A percentile compares a stretch with the other conserved stretches of the same genome.
Evolutionary conservation across 2,888 invertebrate genomes (phyloP).

Genomic region (Zhuqinia jingwanae): DNA sequence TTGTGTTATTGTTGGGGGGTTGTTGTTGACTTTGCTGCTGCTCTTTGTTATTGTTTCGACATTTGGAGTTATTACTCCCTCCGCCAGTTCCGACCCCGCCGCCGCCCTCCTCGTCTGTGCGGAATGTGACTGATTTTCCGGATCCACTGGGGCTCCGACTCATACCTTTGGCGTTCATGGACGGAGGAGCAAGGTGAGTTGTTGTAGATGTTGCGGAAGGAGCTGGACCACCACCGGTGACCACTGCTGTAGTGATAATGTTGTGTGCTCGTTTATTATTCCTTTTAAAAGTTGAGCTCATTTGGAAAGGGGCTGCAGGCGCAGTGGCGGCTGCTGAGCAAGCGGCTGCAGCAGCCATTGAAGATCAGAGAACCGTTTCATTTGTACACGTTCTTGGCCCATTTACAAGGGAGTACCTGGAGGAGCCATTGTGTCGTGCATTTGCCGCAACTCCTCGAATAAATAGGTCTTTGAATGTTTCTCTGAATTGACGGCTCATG

Average conservation of each 20-base stretch:
- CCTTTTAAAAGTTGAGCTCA: constrained; percentile 46
- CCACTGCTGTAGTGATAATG: constrained; percentile 58
- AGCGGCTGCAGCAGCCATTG: constrained; percentile 67
- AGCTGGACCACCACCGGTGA: constrained; percentile 42
- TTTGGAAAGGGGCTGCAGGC: constrained; percentile 58
- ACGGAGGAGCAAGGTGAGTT: constrained; percentile 61
- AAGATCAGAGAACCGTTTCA: constrained; percentile 88
- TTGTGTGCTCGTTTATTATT: constrained; percentile 57
- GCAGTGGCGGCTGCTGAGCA: constrained; percentile 62
- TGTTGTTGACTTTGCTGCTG: constrained; percentile 47
- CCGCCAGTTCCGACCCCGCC: too few species aligned
- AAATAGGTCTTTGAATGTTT: constrained; percentile 93
- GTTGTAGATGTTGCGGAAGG: constrained; percentile 50
- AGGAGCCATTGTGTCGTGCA: constrained; percentile 83
- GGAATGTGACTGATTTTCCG: constrained; percentile 61
- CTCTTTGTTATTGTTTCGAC: constrained; percentile 61
- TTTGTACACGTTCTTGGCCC: constrained; percentile 90
- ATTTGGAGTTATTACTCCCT: constrained; percentile 23
- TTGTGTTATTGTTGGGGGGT: constrained; percentile 54
- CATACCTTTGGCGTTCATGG: constrained; percentile 57
- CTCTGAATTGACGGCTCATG: constrained; percentile 96
- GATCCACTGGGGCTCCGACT: constrained; percentile 57
- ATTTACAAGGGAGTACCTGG: constrained; percentile 90
- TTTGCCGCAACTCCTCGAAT: constrained; percentile 82
- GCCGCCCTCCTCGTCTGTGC: constrained; percentile 54